Base-by-base conservation (phyloP, 2,888 invertebrate genomes). In the Steinernema hermaphroditum region DNA sequence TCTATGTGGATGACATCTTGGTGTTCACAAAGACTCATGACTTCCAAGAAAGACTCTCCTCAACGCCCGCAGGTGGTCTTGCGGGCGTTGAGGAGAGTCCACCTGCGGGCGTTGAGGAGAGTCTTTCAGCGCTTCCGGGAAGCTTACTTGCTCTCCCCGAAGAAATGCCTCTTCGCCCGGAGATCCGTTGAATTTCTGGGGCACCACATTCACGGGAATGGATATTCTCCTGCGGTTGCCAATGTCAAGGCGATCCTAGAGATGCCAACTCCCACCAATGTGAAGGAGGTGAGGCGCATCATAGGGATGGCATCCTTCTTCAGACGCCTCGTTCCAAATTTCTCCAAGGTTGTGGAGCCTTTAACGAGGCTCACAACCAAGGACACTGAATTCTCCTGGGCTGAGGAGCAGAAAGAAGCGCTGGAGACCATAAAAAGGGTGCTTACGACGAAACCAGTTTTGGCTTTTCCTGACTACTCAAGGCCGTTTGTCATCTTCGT, bases 341-440 rank as follows among this genome's bases (percentile, higher is more conserved):
- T n/a, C n/a, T n/a, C n/a, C n/a, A 16, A 16, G 14, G 43, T 41
- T 8, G 43, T 41, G 9, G 9, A 41, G 14, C 43, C 43, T 8
- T 14, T 41, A 8, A 41, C 43, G 14, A 41, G 14, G 14, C 43
- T 41, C 43, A 9, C 9, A 9, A 8, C 9, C 8, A 41, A 41
- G 14, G 43, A 41, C 43, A 22, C 44, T n/a, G 72, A 70, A 4
- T 75, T 82, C 19, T 22, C 44, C 82, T 81, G 80, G 71, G 19
- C 19, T 24, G 34, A 0, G 73, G 50, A 9, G 37, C 74, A 54
- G 32, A 72, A 27, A 12, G n/a, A 69, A 22, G 77, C 81, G 9
- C 74, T 80, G 14, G 29, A 74, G 27, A 49, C 24, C 68, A 32
- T 73, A 49, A 80, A 76, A 37, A 49, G 34, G 41, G 6, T 19